Conservation (phyloP, 2,797 vertebrate species). For the Hyperoplus lanceolatus region DNA sequence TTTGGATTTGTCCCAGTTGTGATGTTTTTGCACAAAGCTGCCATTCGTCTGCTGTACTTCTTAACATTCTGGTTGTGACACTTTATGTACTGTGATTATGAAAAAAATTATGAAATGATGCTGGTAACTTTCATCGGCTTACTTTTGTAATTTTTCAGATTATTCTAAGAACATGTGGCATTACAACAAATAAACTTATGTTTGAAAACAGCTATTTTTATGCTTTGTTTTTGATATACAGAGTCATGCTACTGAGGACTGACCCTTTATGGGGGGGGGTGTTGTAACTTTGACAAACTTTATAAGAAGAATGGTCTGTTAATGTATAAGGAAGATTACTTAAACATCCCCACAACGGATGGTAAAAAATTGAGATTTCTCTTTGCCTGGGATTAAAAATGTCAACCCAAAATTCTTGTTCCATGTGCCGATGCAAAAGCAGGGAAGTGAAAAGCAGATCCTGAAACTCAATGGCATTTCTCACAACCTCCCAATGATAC, state of each 20-base stretch:
- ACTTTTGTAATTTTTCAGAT: slow-evolving; percentile 55
- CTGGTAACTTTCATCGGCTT: slow-evolving; percentile 15
- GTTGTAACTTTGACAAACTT: neutral
- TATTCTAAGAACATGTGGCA: slow-evolving; percentile 38
- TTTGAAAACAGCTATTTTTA: slow-evolving; percentile 7
- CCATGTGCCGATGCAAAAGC: neutral
- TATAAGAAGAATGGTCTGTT: neutral
- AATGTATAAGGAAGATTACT: neutral
- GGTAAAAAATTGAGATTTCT: neutral
- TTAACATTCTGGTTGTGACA: slow-evolving; percentile 51
- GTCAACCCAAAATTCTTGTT: neutral
- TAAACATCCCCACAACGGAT: neutral
- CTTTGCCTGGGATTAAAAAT: neutral
- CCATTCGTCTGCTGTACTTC: slow-evolving; percentile 61
- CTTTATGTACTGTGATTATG: slow-evolving; percentile 31
- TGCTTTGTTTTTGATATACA: too few relatives aligned
- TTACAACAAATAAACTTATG: slow-evolving; percentile 56
- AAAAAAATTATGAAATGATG: neutral
- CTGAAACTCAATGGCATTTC: neutral
- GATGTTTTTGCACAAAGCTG: slow-evolving; percentile 75
- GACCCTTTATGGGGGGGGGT: too few relatives aligned
- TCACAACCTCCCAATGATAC: neutral
- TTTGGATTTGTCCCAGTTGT: slow-evolving; percentile 45
- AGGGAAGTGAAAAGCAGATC: slow-evolving; percentile 3
- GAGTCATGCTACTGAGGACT: too few relatives aligned